Conservation (phyloP, 2,797 vertebrate species). For the Lates japonicus region DNA sequence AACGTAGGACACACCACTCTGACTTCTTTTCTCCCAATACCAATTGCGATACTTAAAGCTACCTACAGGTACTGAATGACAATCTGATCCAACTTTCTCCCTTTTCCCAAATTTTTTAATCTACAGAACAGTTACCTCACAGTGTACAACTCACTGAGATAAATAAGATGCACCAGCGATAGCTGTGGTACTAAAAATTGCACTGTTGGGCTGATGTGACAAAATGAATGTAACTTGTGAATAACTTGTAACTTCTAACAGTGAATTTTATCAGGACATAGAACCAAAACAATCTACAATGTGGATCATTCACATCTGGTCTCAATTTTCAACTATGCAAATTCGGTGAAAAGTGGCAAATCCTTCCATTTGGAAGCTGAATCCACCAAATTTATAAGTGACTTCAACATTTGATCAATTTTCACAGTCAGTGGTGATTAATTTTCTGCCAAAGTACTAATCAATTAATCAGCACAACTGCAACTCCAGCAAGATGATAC, state of each 20-base stretch:
- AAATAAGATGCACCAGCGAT: background rate
- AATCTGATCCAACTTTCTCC: background rate
- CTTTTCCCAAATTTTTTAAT: background rate
- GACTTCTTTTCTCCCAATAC: background rate
- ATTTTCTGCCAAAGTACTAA: background rate
- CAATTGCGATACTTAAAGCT: background rate
- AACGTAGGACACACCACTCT: background rate
- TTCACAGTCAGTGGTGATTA: background rate
- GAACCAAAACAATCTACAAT: background rate
- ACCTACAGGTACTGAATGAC: background rate
- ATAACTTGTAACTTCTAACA: background rate
- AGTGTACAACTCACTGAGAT: background rate
- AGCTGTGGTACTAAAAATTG: background rate
- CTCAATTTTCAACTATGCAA: background rate
- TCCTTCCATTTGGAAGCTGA: background rate
- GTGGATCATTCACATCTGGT: background rate
- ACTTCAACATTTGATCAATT: background rate
- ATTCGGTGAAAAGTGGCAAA: background rate
- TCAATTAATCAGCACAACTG: background rate
- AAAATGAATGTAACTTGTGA: background rate
- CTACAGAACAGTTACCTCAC: background rate
- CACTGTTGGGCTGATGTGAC: too few species aligned
- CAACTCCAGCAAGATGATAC: background rate
- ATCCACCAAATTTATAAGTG: background rate
- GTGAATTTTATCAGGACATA: background rate